Percentiles rank a stretch among this genome's conserved stretches.
Conservation (phyloP, 1,140 invertebrate species). For the Meloidogyne floridensis region DNA sequence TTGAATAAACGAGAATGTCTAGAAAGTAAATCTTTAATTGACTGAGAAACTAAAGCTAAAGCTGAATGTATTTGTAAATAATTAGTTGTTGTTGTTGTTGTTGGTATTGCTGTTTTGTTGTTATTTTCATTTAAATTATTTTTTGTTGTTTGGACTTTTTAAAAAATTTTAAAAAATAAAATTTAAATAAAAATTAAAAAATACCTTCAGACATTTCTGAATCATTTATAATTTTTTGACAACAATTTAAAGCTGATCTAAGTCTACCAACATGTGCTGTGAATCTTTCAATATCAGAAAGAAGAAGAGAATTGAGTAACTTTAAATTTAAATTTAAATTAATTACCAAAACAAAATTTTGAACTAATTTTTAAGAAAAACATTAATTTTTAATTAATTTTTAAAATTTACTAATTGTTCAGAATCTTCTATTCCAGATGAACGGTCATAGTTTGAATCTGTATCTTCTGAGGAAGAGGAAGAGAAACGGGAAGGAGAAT, state of each 20-base stretch:
- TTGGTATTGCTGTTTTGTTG: too few species aligned
- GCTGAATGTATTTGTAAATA: constrained; percentile 62
- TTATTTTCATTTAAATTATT: too few species aligned
- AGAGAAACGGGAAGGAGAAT: background rate
- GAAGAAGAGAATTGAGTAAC: background rate
- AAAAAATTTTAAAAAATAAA: too few species aligned
- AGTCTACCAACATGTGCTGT: background rate
- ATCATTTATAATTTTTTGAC: background rate
- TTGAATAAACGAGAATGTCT: constrained; percentile 58
- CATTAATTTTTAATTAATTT: background rate
- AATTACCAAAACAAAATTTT: background rate
- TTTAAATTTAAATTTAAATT: background rate
- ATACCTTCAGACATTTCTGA: background rate
- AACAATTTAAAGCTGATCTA: background rate
- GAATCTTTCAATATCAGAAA: background rate
- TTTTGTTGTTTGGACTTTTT: background rate
- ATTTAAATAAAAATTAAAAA: too few species aligned
- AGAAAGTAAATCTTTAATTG: constrained; percentile 57
- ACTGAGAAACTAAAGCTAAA: constrained; percentile 59
- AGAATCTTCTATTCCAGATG: constrained; percentile 1
- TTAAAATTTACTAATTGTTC: background rate
- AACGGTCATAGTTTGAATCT: background rate
- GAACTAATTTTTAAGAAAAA: too few species aligned
- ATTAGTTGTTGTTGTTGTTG: constrained; percentile 36
- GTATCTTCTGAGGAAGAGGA: background rate